Base-by-base conservation (phyloP, 1,140 invertebrate species). In the Homalodisca vitripennis region DNA sequence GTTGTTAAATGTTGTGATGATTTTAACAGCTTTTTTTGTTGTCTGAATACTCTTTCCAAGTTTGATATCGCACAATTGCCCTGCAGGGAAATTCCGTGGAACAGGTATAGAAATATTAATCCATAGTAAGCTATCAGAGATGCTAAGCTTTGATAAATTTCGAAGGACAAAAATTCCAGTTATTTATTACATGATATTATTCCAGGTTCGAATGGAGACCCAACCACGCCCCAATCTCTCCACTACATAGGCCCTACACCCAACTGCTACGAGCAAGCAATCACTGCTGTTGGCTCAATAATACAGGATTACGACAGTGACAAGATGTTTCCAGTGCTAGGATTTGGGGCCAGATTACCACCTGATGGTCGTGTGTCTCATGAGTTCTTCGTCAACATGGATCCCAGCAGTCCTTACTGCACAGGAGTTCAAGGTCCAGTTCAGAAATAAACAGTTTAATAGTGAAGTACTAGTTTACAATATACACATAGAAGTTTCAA, bases 151-250 rank as follows among this genome's bases (percentile, higher is more conserved):
- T n/a, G n/a, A n/a, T n/a, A n/a, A n/a, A n/a, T n/a, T n/a, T n/a
- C n/a, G n/a, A n/a, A n/a, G n/a, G n/a, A n/a, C n/a, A n/a, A n/a
- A n/a, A n/a, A n/a, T n/a, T n/a, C n/a, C n/a, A n/a, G n/a, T n/a
- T n/a, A n/a, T n/a, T n/a, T n/a, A n/a, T n/a, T n/a, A n/a, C n/a
- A n/a, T n/a, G n/a, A n/a, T n/a, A n/a, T n/a, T n/a, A 17, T 17
- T 41, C 13, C 64, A 88, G 85, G 84, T n/a, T 89, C 87, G 3
- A 89, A 89, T 80, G 85, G 87, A 10, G 80, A 85, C 70, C 86
- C 86, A 2, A 76, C 79, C 53, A 76, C 80, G 29, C 81, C 84
- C 1, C 77, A 80, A 1, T 87, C 85, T 1, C 78, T 89, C 3
- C 88, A 89, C 75, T 86, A 82, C 74, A 79, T 84, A 31, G 30